These are phyloP conservation scores for Bellardia bayeri DNA, from an alignment of 2,888 invertebrate genomes.

Conservation along the genomic window DNA sequence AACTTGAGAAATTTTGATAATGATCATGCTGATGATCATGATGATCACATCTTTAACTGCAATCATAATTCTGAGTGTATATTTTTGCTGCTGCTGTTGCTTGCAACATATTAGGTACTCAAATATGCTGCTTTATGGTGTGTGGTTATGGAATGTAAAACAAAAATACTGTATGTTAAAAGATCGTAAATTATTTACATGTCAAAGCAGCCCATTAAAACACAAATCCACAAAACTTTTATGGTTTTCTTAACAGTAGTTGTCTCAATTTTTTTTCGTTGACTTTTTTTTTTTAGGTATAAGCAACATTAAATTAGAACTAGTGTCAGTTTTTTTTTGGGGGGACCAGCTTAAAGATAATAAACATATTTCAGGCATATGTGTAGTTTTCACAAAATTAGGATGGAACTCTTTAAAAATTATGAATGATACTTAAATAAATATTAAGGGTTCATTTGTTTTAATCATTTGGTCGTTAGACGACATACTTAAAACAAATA, in stretches of 20 bases:
- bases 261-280: slow-evolving; percentile 41
- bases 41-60: slow-evolving; percentile 53
- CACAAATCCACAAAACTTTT: slow-evolving; percentile 75
- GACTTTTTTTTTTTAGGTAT: neutral
- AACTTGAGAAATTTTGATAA: slow-evolving; percentile 49
- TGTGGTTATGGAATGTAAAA: slow-evolving; percentile 64
- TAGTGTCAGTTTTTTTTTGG: neutral
- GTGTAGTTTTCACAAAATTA: slow-evolving; percentile 40
- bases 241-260: slow-evolving; percentile 55
- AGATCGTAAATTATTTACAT: slow-evolving; percentile 84
- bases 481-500: slow-evolving; percentile 4
- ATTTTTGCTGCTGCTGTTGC: neutral
- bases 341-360: slow-evolving; percentile 18
- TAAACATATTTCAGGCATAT: slow-evolving; percentile 68
- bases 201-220: slow-evolving; percentile 77
- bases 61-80: slow-evolving; percentile 25
- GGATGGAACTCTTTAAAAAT: slow-evolving; percentile 38
- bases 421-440: slow-evolving; percentile 39
- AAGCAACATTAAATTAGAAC: slow-evolving; percentile 32
- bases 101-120: slow-evolving; percentile 57
- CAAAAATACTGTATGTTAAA: slow-evolving; percentile 80
- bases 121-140: slow-evolving; percentile 60
- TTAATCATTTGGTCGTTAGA: slow-evolving; percentile 42
- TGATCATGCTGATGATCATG: slow-evolving; percentile 49
- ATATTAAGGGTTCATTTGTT: slow-evolving; percentile 33